Conservation (phyloP, 2,797 vertebrate species). For the Pipistrellus pipistrellus region DNA sequence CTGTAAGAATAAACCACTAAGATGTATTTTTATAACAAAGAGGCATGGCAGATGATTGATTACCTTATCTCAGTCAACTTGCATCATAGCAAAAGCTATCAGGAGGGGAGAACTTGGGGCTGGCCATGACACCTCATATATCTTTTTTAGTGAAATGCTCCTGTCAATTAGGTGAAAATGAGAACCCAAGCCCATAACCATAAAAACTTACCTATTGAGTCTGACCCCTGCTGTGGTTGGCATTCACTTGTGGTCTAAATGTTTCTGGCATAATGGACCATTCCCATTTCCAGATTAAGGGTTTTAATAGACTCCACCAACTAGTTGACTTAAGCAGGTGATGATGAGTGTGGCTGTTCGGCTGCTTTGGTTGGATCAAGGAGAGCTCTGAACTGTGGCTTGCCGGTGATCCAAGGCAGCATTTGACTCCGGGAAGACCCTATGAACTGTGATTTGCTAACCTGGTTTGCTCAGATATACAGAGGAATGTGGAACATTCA, state of each 20-base stretch:
- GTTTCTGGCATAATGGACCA: constrained; percentile 84
- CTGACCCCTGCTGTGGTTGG: constrained; percentile 83
- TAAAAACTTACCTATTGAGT: constrained; percentile 75
- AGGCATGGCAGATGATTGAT: neutral
- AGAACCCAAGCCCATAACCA: constrained; percentile 83
- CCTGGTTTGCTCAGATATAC: neutral
- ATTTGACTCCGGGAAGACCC: constrained; percentile 71
- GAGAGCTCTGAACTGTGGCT: constrained; percentile 73
- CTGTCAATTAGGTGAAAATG: constrained; percentile 87
- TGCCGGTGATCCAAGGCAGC: constrained; percentile 77
- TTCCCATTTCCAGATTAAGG: constrained; percentile 84
- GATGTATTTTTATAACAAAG: neutral
- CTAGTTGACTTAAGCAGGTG: constrained; percentile 87
- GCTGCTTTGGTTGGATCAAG: constrained; percentile 85
- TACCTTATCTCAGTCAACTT: constrained; percentile 11
- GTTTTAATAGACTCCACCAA: constrained; percentile 85
- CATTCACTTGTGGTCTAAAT: constrained; percentile 84
- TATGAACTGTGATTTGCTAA: neutral
- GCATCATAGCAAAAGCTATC: neutral
- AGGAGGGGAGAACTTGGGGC: neutral
- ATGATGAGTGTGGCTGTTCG: constrained; percentile 85
- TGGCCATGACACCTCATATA: constrained; percentile 66
- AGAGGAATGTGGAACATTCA: neutral
- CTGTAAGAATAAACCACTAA: neutral
- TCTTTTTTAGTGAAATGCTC: constrained; percentile 83